Conservation (phyloP, 2,113 vertebrate genomes). For the Sinocyclocheilus maitianheensis region DNA sequence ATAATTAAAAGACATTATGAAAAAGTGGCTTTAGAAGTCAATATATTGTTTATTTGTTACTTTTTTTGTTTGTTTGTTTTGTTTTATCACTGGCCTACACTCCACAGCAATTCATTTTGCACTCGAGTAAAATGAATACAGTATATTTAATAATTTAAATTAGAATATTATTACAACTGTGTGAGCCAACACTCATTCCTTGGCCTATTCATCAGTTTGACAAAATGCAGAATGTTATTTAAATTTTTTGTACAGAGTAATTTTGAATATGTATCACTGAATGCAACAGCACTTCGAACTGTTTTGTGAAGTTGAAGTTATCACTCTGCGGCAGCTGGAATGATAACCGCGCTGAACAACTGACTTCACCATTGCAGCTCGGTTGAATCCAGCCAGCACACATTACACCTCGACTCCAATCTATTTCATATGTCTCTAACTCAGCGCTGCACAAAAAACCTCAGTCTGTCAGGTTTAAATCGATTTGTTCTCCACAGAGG, state of each 20-base stretch:
- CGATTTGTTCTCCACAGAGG: slow-evolving; percentile 38
- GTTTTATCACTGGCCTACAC: background rate
- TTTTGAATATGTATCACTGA: background rate
- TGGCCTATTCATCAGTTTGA: background rate
- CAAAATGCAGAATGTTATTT: background rate
- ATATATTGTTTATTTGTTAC: background rate
- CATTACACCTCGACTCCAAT: slow-evolving; percentile 11
- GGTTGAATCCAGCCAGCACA: background rate
- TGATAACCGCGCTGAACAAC: background rate
- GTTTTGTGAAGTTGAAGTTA: slow-evolving; percentile 7
- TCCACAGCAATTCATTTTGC: background rate
- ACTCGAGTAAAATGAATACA: background rate
- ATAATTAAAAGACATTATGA: background rate
- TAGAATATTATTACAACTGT: background rate
- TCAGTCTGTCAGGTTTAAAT: slow-evolving; percentile 32
- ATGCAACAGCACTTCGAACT: background rate
- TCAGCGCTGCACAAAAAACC: background rate
- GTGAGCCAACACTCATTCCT: background rate
- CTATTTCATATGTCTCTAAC: slow-evolving; percentile 7
- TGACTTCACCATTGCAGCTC: background rate
- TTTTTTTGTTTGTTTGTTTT: no score
- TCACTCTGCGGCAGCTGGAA: background rate
- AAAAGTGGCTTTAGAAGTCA: background rate
- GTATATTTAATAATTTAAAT: background rate
- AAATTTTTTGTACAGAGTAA: background rate